Conservation (phyloP, 2,113 vertebrate genomes). For the Verasper variegatus region DNA sequence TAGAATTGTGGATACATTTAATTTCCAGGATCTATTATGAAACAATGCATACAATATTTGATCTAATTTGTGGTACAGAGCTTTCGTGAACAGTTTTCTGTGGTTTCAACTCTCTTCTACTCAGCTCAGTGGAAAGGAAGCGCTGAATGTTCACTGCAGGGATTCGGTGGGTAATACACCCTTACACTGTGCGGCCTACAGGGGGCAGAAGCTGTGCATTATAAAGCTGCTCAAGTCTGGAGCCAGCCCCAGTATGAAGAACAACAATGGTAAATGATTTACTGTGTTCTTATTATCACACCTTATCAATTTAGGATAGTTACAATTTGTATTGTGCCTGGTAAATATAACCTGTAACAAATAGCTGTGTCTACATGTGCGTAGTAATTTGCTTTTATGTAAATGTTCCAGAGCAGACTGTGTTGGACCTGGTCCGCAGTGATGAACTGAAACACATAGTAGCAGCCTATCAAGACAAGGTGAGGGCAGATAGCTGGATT, state of each 20-base stretch:
- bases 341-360: background rate
- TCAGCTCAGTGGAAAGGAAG: conserved; percentile 86
- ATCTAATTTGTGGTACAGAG: background rate
- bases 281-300: background rate
- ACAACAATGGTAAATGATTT: conserved; percentile 85
- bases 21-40: too few species aligned
- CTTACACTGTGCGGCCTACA: conserved; percentile 91
- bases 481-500: conserved; percentile 52
- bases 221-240: conserved; percentile 89
- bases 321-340: background rate
- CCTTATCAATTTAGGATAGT: background rate
- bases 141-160: conserved; percentile 88
- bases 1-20: too few species aligned
- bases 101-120: background rate
- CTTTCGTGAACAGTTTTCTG: background rate
- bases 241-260: conserved; percentile 84
- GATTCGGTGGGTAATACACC: conserved; percentile 92
- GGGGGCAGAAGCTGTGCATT: conserved; percentile 90
- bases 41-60: too few species aligned
- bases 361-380: background rate
- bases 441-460: conserved; percentile 88
- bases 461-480: conserved; percentile 84
- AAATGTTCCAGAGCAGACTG: conserved; percentile 86
- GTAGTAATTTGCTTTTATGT: conserved; percentile 10
- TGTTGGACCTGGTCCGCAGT: conserved; percentile 86